phyloP scores from a whole-genome alignment of 2,113 vertebrate genomes.

The Delphinapterus leucas region DNA sequence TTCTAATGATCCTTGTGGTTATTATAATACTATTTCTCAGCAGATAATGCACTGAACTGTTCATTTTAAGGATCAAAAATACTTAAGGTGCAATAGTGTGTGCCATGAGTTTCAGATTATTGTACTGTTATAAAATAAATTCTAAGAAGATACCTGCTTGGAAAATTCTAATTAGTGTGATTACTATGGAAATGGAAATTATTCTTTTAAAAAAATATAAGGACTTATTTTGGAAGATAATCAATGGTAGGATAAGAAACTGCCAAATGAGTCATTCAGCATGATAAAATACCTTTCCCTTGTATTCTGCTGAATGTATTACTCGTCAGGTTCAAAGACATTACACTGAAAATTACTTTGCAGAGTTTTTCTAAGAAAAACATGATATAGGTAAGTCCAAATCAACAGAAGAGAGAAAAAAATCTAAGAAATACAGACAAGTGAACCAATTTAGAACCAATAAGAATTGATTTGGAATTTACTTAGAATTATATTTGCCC shows the following conservation, averaged over 20 bases:
- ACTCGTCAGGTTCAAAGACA: conserved; percentile 11
- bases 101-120: neutral
- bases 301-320: conserved; percentile 8
- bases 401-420: neutral
- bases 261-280: conserved; percentile 12
- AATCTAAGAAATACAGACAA: neutral
- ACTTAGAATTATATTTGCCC: neutral
- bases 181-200: neutral
- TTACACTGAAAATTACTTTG: neutral
- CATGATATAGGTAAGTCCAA: neutral
- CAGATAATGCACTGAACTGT: neutral
- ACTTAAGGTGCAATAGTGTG: neutral
- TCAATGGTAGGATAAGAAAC: neutral
- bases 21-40: neutral
- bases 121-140: neutral
- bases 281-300: neutral
- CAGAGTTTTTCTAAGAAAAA: conserved; percentile 59
- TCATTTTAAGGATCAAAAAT: neutral
- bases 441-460: neutral
- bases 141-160: conserved; percentile 27
- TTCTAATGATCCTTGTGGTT: neutral
- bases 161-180: conserved; percentile 38
- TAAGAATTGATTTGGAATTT: neutral
- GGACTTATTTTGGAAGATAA: neutral
- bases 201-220: neutral